phyloP scores from a whole-genome alignment of 2,113 vertebrate genomes.

The Procavia capensis region DNA sequence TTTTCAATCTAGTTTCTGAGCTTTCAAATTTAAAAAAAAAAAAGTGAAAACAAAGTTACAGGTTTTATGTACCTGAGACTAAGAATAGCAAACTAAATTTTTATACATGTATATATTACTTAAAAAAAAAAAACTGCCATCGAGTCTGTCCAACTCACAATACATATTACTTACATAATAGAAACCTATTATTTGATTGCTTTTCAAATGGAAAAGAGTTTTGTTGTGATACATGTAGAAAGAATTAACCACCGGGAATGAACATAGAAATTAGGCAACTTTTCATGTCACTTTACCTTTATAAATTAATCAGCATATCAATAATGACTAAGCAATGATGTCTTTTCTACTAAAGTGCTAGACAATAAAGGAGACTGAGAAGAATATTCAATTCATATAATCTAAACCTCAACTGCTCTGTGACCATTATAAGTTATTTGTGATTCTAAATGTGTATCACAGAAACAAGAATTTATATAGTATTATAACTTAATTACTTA shows the following conservation, averaged over 20 bases:
- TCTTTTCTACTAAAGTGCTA: not conserved
- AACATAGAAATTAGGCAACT: not conserved
- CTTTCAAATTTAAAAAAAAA: not conserved
- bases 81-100: slow-evolving; percentile 16
- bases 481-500: not conserved
- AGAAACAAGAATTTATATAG: not conserved
- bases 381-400: not conserved
- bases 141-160: no score
- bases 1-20: not conserved
- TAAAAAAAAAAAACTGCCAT: not conserved
- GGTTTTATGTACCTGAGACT: not conserved
- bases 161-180: not conserved
- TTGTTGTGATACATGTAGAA: not conserved
- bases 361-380: not conserved
- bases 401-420: not conserved
- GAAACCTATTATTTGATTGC: not conserved
- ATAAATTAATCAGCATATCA: slow-evolving; percentile 23
- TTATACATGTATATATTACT: not conserved
- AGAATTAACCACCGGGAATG: not conserved
- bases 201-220: not conserved
- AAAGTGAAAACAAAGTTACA: not conserved
- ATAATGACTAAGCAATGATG: not conserved
- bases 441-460: not conserved
- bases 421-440: not conserved
- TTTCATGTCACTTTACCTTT: not conserved